Evolutionary conservation across 2,113 vertebrate species (phyloP).

Genomic region (Catagonus wagneri): DNA sequence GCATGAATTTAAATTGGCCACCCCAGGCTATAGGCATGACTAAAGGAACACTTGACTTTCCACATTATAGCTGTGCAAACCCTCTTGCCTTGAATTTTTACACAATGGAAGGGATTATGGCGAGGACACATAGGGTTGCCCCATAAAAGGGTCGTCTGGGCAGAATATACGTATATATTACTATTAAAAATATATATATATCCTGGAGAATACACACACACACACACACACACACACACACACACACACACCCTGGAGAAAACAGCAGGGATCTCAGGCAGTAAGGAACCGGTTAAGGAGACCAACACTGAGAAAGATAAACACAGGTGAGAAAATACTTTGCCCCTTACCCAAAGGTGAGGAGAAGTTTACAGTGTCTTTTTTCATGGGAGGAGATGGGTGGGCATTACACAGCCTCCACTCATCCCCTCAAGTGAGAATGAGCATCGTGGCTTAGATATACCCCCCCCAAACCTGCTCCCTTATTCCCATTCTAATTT

Average conservation of each 20-base stretch:
- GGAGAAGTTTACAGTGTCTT: not conserved
- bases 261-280: not conserved
- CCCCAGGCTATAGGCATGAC: not conserved
- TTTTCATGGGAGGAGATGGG: not conserved
- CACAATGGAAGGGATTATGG: too few relatives aligned
- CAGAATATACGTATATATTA: too few relatives aligned
- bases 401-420: not conserved
- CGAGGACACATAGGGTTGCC: not conserved
- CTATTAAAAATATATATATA: too few relatives aligned
- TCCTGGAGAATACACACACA: not conserved
- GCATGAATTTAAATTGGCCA: not conserved
- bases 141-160: not conserved
- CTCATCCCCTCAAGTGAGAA: not conserved
- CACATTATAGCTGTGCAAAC: not conserved
- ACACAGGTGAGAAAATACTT: not conserved
- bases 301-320: not conserved
- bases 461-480: not conserved
- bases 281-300: not conserved
- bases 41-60: not conserved
- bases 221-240: too few relatives aligned
- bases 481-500: constrained; percentile 71
- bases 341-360: not conserved
- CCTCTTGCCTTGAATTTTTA: not conserved
- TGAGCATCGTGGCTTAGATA: not conserved
- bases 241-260: not conserved